Evolutionary conservation across 2,888 invertebrate genomes (phyloP).

Genomic region (Thereva nobilitata): DNA sequence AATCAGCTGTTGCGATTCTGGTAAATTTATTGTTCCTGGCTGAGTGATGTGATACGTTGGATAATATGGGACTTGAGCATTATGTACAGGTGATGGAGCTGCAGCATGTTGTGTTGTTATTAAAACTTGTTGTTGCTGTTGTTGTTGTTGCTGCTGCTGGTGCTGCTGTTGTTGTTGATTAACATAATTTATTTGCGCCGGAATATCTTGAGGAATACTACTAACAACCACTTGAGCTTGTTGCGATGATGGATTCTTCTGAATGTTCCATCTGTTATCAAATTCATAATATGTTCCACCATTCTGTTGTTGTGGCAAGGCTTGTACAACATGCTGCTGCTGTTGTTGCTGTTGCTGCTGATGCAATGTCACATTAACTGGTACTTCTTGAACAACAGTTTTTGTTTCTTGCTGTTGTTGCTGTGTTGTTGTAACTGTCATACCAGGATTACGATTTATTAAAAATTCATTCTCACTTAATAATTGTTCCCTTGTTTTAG

Average conservation of each 20-base stretch:
- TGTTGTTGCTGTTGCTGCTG: slow-evolving; percentile 53
- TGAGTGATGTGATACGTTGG: slow-evolving; percentile 2
- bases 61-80: slow-evolving; percentile 61
- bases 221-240: slow-evolving; percentile 49
- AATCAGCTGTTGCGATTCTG: slow-evolving; percentile 46
- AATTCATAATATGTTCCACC: slow-evolving; percentile 78
- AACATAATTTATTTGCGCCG: slow-evolving; percentile 39
- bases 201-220: slow-evolving; percentile 47
- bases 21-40: slow-evolving; percentile 39
- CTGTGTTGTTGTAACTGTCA: slow-evolving; percentile 56
- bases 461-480: slow-evolving; percentile 56
- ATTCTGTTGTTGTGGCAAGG: slow-evolving; percentile 57
- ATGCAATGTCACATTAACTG: slow-evolving; percentile 37
- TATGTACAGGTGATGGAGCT: not conserved
- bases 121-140: slow-evolving; percentile 55
- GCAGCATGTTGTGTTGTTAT: not conserved
- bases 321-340: slow-evolving; percentile 2
- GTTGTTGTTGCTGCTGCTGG: slow-evolving; percentile 45
- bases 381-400: slow-evolving; percentile 55
- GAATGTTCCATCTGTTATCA: slow-evolving; percentile 78
- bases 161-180: slow-evolving; percentile 47
- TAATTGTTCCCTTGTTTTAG: slow-evolving; percentile 35
- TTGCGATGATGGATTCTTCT: slow-evolving; percentile 16
- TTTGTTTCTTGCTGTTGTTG: not conserved
- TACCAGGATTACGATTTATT: slow-evolving; percentile 70